phyloP scores from a whole-genome alignment of 2,888 invertebrate species.

The Caenorhabditis japonica region DNA sequence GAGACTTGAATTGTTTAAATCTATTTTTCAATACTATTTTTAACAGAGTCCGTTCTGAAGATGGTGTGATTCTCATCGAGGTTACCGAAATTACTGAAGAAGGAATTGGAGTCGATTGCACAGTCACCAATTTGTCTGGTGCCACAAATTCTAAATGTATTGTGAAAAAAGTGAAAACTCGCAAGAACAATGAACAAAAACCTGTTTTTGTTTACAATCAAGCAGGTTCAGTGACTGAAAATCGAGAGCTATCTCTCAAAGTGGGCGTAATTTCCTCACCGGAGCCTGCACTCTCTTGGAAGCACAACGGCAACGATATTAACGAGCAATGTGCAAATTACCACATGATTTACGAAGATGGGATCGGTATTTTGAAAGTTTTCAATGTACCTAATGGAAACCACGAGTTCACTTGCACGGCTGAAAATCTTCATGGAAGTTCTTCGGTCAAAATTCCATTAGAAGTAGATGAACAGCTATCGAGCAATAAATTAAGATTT shows the following conservation, averaged over 20 bases:
- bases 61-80: conserved; percentile 62
- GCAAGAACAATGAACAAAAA: conserved; percentile 34
- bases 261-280: conserved; percentile 77
- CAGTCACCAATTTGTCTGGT: conserved; percentile 46
- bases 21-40: neutral
- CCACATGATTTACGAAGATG: conserved; percentile 58
- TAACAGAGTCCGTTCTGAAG: conserved; percentile 58
- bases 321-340: conserved; percentile 53
- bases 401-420: conserved; percentile 49
- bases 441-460: conserved; percentile 24
- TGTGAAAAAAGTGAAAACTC: conserved; percentile 32
- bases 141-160: conserved; percentile 29
- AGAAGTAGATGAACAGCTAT: neutral
- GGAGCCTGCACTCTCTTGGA: conserved; percentile 71
- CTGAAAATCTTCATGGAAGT: conserved; percentile 46
- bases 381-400: conserved; percentile 25
- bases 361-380: conserved; percentile 56
- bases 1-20: neutral
- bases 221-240: conserved; percentile 31
- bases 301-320: conserved; percentile 48
- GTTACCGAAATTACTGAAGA: conserved; percentile 42
- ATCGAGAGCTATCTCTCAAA: conserved; percentile 52
- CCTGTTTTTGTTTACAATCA: conserved; percentile 57
- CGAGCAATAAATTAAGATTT: conserved; percentile 10
- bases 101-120: conserved; percentile 50